These are phyloP conservation scores for Chrysolina oricalcia DNA, from an alignment of 2,888 invertebrate species.

Conservation along the genomic window DNA sequence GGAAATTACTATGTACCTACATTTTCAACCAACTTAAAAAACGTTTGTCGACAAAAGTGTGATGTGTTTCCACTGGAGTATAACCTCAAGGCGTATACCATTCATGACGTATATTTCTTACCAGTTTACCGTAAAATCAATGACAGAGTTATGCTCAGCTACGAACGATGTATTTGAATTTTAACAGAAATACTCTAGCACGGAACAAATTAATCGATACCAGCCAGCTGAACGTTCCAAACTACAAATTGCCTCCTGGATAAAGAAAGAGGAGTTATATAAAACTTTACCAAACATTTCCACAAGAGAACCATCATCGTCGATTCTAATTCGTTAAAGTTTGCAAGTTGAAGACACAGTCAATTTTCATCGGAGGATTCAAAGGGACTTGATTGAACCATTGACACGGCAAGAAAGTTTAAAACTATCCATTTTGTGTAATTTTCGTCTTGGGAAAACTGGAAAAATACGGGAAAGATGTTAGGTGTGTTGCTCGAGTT, in stretches of 20 bases:
- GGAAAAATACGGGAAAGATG: background rate
- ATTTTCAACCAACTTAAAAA: no score
- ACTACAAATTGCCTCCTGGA: background rate
- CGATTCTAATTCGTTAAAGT: conserved; percentile 50
- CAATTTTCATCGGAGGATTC: conserved; percentile 43
- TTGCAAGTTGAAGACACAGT: conserved; percentile 40
- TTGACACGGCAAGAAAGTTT: conserved; percentile 48
- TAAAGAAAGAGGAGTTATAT: conserved; percentile 18
- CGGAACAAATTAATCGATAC: background rate
- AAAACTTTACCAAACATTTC: conserved; percentile 32
- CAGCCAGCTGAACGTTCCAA: background rate
- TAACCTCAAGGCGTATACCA: no score
- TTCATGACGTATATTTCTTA: no score
- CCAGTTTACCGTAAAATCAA: no score
- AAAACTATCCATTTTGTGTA: conserved; percentile 39
- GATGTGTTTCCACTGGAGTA: no score
- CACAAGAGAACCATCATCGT: conserved; percentile 40
- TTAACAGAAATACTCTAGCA: no score
- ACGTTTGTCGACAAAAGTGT: no score
- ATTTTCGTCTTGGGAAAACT: conserved; percentile 21
- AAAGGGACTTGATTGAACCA: conserved; percentile 53
- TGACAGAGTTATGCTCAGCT: no score
- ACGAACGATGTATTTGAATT: no score
- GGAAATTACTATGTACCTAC: no score
- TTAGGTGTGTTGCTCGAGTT: background rate